phyloP scores from a whole-genome alignment of 2,113 vertebrate genomes.

The Periophthalmodon schlosseri region DNA sequence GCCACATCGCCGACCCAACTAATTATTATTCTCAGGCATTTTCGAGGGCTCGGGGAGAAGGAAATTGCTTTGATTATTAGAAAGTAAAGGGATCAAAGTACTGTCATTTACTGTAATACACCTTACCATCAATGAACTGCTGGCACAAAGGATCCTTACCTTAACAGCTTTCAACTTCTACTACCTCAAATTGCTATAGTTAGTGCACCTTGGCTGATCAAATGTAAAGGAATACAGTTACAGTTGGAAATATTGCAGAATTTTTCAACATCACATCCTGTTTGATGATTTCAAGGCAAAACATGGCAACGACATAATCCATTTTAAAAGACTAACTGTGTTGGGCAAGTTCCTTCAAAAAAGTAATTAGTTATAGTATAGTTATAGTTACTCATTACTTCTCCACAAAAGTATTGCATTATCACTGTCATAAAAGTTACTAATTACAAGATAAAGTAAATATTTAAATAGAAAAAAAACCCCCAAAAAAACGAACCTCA shows the following conservation, averaged over 20 bases:
- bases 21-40: conserved; percentile 27
- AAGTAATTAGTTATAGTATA: too few relatives aligned
- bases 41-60: conserved; percentile 21
- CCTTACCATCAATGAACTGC: conserved; percentile 17
- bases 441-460: too few relatives aligned
- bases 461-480: too few relatives aligned
- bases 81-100: conserved; percentile 33
- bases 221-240: neutral
- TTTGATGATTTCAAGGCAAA: too few relatives aligned
- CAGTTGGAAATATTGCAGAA: neutral
- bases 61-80: conserved; percentile 35
- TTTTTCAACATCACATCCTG: too few relatives aligned
- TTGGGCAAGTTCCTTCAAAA: too few relatives aligned
- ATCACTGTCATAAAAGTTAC: too few relatives aligned
- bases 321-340: too few relatives aligned
- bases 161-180: conserved; percentile 25
- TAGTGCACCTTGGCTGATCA: neutral
- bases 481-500: too few relatives aligned
- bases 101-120: conserved; percentile 28
- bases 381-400: too few relatives aligned
- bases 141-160: conserved; percentile 13
- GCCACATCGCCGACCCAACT: conserved; percentile 6
- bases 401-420: too few relatives aligned
- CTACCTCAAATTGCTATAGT: neutral
- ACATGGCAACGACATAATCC: too few relatives aligned